These are phyloP conservation scores for Nerophis lumbriciformis DNA, from an alignment of 2,113 vertebrate species.

Conservation along the genomic window DNA sequence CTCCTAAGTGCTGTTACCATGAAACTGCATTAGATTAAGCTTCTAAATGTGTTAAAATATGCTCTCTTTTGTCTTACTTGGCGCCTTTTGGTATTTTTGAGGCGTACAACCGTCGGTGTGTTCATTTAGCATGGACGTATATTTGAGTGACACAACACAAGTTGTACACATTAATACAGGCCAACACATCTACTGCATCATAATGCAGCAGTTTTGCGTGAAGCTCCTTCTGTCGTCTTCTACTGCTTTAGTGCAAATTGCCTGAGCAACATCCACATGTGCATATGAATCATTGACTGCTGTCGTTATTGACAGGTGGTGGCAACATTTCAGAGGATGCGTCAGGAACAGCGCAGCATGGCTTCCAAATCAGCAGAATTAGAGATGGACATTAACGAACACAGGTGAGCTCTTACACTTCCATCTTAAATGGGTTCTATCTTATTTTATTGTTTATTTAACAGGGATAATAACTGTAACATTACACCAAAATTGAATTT, in stretches of 20 bases:
- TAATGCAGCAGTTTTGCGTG: too few relatives aligned
- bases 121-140: neutral
- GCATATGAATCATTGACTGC: neutral
- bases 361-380: conserved; percentile 86
- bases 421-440: neutral
- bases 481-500: too few relatives aligned
- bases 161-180: too few relatives aligned
- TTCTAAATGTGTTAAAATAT: neutral
- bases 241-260: neutral
- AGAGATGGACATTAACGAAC: conserved; percentile 92
- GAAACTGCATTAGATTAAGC: neutral
- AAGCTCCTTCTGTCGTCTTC: neutral
- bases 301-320: conserved; percentile 73
- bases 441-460: too few relatives aligned
- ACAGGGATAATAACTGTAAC: too few relatives aligned
- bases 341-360: conserved; percentile 85
- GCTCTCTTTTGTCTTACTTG: neutral
- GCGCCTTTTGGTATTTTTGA: neutral
- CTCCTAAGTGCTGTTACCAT: neutral
- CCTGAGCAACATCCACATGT: neutral
- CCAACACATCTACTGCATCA: too few relatives aligned
- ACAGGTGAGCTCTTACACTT: conserved; percentile 67
- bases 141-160: too few relatives aligned
- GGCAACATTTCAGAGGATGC: conserved; percentile 85
- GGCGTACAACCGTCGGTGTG: neutral